Evolutionary conservation across 2,888 invertebrate species (phyloP), one percentile per base, ranked within the genome.

Genomic region (Mythimna vitellina): DNA sequence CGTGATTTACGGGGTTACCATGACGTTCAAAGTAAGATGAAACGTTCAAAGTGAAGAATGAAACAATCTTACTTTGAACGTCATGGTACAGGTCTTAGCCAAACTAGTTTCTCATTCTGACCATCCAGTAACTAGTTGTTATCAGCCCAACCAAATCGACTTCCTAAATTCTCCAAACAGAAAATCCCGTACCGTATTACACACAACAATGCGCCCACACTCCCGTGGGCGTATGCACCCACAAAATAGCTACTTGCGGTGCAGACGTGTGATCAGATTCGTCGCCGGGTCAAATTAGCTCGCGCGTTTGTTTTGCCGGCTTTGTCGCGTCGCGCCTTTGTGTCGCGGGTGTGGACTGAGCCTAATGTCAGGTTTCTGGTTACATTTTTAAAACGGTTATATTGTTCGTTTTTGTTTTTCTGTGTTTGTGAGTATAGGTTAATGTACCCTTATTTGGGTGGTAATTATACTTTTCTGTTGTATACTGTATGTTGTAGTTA

Each of bases 191-290:
- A 67, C 76, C 82, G 78, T 63, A 61, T 79, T 63, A 70, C 76
- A 80, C 1, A 1, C 0, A 6, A 80, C 84, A 89, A 83, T 73
- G 92, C 65, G 70, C 69, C 73, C 89, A 53, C 73, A 68, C 83
- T 12, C 51, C 54, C 86, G 87, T 88, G 88, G 89, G 91, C 89
- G 91, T 88, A 76, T 66, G 86, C 83, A 84, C 81, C 78, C 89
- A 87, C 90, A 90, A 93, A 93, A 93, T 92, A 91, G 89, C 90
- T 90, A 90, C 86, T 90, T 88, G 88, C 89, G 90, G 88, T 79
- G 66, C 79, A 86, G 89, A 88, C 90, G 89, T 88, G 87, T 82
- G 87, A 83, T 86, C 87, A 84, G 83, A 85, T 81, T 83, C 85
- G 86, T 82, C 85, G 81, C 74, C 79, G 78, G 79, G 83, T 82